These are phyloP conservation scores for Hybognathus amarus DNA, from an alignment of 2,797 vertebrate species.

Conservation along the genomic window DNA sequence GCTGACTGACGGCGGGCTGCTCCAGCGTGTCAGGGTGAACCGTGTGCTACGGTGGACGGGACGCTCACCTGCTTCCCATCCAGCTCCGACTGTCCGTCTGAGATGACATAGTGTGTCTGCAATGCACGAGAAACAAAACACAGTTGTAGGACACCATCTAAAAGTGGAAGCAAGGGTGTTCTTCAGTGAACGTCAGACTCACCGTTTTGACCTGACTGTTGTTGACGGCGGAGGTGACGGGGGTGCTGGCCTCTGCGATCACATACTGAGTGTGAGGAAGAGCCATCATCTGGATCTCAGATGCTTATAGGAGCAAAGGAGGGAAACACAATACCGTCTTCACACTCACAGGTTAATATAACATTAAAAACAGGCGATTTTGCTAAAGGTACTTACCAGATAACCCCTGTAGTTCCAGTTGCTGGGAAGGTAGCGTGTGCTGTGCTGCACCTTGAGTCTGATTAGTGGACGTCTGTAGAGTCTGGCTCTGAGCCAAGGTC, in stretches of 20 bases:
- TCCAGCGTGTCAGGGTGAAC: conserved; percentile 83
- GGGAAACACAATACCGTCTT: not conserved
- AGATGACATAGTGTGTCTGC: conserved; percentile 95
- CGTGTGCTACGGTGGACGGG: conserved; percentile 73
- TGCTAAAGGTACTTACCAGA: conserved; percentile 78
- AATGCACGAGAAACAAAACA: not conserved
- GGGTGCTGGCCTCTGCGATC: conserved; percentile 89
- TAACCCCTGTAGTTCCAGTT: conserved; percentile 95
- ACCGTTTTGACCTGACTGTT: conserved; percentile 93
- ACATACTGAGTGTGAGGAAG: conserved; percentile 95
- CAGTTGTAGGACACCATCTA: not conserved
- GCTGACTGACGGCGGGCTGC: conserved; percentile 77
- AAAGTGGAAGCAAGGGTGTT: not conserved
- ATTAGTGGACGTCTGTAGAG: conserved; percentile 76
- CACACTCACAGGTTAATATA: not conserved
- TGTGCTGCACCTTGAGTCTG: conserved; percentile 86
- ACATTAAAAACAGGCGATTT: not conserved
- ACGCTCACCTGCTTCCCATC: conserved; percentile 83
- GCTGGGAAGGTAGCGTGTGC: conserved; percentile 90
- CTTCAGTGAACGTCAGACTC: conserved; percentile 49
- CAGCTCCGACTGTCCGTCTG: conserved; percentile 90
- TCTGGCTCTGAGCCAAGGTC: conserved; percentile 80
- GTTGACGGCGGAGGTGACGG: conserved; percentile 83
- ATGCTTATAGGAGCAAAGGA: conserved; percentile 75
- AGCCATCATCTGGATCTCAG: conserved; percentile 99